phyloP scores from a whole-genome alignment of 2,113 vertebrate species.

The Pteronura brasiliensis region DNA sequence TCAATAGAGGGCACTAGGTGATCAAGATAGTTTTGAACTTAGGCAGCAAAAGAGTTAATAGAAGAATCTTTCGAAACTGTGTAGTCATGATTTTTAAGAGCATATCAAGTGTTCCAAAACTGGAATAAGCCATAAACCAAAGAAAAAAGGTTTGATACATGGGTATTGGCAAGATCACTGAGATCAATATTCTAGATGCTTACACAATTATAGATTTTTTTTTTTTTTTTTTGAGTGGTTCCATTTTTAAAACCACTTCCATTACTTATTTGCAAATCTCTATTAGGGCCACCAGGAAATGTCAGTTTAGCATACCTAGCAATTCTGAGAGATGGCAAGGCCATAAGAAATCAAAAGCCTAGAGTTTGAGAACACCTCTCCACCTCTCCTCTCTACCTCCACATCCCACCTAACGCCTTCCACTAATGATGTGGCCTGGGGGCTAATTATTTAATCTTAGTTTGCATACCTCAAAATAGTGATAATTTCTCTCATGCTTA shows the following conservation, averaged over 20 bases:
- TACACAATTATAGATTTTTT: not conserved
- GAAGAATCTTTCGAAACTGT: not conserved
- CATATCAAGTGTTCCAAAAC: not conserved
- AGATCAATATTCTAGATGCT: not conserved
- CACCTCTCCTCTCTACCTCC: not conserved
- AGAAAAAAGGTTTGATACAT: not conserved
- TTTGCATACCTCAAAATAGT: not conserved
- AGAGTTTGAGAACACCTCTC: not conserved
- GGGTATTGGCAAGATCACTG: not conserved
- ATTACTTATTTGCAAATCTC: not conserved
- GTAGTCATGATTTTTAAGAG: not conserved
- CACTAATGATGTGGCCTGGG: not conserved
- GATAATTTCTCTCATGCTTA: not conserved
- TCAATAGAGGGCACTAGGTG: slow-evolving; percentile 77
- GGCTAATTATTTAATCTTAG: not conserved
- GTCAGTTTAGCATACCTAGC: not conserved
- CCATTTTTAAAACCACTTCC: not conserved
- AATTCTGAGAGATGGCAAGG: not conserved
- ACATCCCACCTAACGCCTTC: not conserved
- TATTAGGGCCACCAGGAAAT: not conserved
- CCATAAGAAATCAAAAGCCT: not conserved
- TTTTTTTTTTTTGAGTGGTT: not conserved
- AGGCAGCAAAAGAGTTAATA: not conserved
- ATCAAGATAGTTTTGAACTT: not conserved
- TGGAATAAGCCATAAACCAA: not conserved